Evolutionary conservation across 2,888 invertebrate species (phyloP).

Genomic region (Phortica magna): DNA sequence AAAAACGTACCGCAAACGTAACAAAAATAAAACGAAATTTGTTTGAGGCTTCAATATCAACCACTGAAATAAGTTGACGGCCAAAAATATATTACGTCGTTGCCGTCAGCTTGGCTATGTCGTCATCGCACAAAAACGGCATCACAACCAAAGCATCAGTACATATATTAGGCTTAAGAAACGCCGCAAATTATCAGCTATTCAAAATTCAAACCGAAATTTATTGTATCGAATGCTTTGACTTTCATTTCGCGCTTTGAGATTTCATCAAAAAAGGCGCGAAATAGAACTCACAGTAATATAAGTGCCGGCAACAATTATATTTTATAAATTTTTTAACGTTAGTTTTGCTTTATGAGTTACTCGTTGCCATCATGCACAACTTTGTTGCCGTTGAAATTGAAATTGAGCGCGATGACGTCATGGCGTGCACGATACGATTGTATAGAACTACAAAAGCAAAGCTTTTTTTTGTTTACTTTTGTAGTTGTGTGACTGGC

Average conservation of each 20-base stretch:
- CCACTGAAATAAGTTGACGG: conserved; percentile 6
- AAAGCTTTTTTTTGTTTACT: background rate
- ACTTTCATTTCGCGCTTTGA: background rate
- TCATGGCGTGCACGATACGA: conserved; percentile 12
- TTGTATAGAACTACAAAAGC: background rate
- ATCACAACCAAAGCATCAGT: background rate
- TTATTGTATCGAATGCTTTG: no score
- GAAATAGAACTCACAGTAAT: background rate
- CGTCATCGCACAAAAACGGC: conserved; percentile 18
- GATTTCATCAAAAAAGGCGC: conserved; percentile 2
- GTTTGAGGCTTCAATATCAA: background rate
- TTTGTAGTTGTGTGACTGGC: background rate
- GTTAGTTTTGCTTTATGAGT: no score
- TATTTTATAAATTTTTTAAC: no score
- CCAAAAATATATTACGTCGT: background rate
- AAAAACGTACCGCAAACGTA: background rate
- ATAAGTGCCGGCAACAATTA: no score
- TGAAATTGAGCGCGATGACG: conserved; percentile 15
- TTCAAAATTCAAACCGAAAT: no score
- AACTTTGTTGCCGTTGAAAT: conserved; percentile 2
- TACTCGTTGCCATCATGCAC: background rate
- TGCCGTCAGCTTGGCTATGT: background rate
- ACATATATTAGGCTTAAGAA: background rate
- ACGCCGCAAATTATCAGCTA: background rate
- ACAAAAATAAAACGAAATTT: background rate